Percentiles rank a stretch among this genome's conserved stretches.
Conservation (phyloP, 1,140 invertebrate genomes). For the Zophobas atratus region DNA sequence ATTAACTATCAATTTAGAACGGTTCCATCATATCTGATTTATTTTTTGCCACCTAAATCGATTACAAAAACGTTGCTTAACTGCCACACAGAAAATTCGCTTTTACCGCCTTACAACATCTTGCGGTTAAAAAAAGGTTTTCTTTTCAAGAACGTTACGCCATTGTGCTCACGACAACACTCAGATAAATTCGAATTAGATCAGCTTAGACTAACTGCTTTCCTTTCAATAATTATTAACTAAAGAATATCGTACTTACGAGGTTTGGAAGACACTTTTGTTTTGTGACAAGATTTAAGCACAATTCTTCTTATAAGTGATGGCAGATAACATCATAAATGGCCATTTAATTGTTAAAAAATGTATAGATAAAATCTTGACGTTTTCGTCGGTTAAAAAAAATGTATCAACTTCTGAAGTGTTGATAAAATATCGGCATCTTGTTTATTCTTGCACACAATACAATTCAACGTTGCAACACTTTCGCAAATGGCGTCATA, state of each 20-base stretch:
- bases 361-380: conserved; percentile 32
- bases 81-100: not conserved
- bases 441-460: not conserved
- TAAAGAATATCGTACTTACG: not conserved
- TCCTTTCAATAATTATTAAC: conserved; percentile 1
- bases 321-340: conserved; percentile 18
- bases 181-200: too few relatives aligned
- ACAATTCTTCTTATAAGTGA: not conserved
- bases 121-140: conserved; percentile 21
- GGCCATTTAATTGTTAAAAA: conserved; percentile 18
- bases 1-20: conserved; percentile 9
- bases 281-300: too few relatives aligned
- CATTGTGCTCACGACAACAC: not conserved
- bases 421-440: not conserved
- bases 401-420: not conserved
- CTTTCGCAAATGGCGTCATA: too few relatives aligned
- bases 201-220: too few relatives aligned
- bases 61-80: conserved; percentile 20
- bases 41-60: not conserved
- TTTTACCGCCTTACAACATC: conserved; percentile 34
- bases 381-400: not conserved
- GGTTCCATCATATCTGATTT: conserved; percentile 27
- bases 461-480: too few relatives aligned
- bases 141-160: conserved; percentile 5
- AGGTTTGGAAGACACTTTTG: too few relatives aligned